Base-by-base conservation (phyloP, 2,113 vertebrate species). In the Xiphophorus couchianus region DNA sequence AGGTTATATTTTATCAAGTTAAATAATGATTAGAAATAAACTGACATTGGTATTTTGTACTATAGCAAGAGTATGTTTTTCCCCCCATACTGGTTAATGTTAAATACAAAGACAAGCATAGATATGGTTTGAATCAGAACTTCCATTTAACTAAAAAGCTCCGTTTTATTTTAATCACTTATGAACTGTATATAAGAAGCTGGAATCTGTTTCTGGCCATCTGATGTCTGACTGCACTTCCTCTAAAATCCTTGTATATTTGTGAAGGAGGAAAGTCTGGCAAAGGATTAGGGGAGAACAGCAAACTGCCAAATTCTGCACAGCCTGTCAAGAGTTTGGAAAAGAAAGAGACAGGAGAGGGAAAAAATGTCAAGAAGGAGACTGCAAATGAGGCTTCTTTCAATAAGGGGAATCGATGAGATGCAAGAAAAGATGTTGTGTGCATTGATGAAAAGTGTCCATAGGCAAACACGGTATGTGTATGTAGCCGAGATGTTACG, bases 321-420 rank as follows among this genome's bases (percentile, higher is more conserved):
- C 88, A 83, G 89, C 87, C 90, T 92, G 90, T 93, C 92, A 91
- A 63, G 87, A 91, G 81, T 88, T 89, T 90, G 89, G 87, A 89
- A 87, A 87, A 85, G 85, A 88, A 84, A 84, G 86, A 89, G 90
- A 92, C 88, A 85, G 90, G 86, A 89, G 85, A 87, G 81, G 37
- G n/a, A 67, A 63, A 63, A 92, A 90, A 90, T 85, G 88, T 89
- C 92, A 93, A 91, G 89, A 90, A 94, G 93, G 93, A 94, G 94
- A 94, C 92, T 94, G 89, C 92, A 95, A 95, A 94, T 94, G 94
- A 94, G 93, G 91, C 91, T 93, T 93, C 92, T 94, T 94, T 94
- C 92, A 94, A 93, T 94, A 94, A 91, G 75, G 66, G 31, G 82
- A 91, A 95, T 94, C 92, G 91, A 94, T 94, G 89, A 90, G 86